These are phyloP conservation scores for Agapornis canus DNA, from an alignment of 2,797 vertebrate genomes.

Conservation along the genomic window DNA sequence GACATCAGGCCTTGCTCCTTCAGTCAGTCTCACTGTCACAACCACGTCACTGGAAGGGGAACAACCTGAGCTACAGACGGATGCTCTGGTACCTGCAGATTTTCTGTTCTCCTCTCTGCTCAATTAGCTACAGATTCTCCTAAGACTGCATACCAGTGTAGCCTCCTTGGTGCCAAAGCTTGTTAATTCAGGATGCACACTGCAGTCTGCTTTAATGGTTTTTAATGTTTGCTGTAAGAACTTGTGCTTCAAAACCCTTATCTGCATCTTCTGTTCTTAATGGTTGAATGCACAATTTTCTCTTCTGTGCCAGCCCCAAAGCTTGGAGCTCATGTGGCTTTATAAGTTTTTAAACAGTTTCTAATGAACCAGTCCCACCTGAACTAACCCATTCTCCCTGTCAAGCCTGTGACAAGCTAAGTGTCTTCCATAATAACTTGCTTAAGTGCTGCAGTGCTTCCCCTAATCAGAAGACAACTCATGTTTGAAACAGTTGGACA, in stretches of 20 bases:
- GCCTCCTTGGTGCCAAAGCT: not conserved
- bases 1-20: constrained; percentile 83
- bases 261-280: not conserved
- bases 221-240: not conserved
- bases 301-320: not conserved
- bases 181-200: not conserved
- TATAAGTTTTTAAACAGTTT: not conserved
- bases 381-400: not conserved
- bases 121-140: not conserved
- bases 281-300: not conserved
- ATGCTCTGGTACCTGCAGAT: constrained; percentile 62
- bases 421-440: not conserved
- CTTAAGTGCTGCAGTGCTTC: not conserved
- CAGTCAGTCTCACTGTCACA: constrained; percentile 80
- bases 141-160: not conserved
- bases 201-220: not conserved
- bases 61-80: constrained; percentile 54
- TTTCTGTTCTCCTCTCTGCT: not conserved
- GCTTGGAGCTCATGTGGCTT: not conserved
- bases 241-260: not conserved
- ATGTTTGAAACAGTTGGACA: not conserved
- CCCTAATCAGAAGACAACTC: not conserved
- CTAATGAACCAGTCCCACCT: not conserved
- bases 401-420: not conserved
- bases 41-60: constrained; percentile 62